phyloP scores from a whole-genome alignment of 2,888 invertebrate species.

The Drosophila kuntzei region DNA sequence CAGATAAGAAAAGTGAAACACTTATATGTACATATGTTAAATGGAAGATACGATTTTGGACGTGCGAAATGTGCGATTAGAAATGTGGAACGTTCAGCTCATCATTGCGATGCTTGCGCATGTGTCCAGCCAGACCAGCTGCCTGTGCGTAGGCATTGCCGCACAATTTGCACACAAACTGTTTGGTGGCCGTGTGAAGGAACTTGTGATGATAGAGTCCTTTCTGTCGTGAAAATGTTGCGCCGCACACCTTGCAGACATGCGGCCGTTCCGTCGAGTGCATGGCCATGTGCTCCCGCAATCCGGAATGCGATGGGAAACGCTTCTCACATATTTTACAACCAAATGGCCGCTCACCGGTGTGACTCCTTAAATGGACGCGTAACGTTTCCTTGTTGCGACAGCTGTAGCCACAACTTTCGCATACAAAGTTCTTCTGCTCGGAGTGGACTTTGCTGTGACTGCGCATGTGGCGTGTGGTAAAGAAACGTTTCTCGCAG shows the following conservation, averaged over 20 bases:
- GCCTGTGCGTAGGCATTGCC: conserved; percentile 81
- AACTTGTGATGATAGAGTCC: conserved; percentile 81
- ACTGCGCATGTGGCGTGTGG: conserved; percentile 68
- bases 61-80: not conserved
- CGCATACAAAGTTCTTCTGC: conserved; percentile 79
- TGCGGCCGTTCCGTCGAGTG: conserved; percentile 80
- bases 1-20: conserved; percentile 9
- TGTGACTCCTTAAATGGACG: conserved; percentile 79
- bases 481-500: conserved; percentile 77
- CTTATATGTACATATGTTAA: too few relatives aligned
- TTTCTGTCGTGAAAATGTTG: conserved; percentile 79
- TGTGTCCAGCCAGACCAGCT: conserved; percentile 83
- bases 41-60: conserved; percentile 27
- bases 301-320: conserved; percentile 75
- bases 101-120: conserved; percentile 81
- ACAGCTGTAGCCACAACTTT: conserved; percentile 79
- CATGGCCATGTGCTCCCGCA: conserved; percentile 81
- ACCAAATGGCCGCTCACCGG: conserved; percentile 79
- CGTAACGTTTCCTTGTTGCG: conserved; percentile 76
- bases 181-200: conserved; percentile 76
- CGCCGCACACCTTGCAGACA: conserved; percentile 74
- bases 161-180: conserved; percentile 82
- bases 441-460: conserved; percentile 75
- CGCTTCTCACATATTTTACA: conserved; percentile 75
- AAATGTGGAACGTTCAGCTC: conserved; percentile 50